Percentiles rank a stretch among this genome's conserved stretches.
Conservation (phyloP, 2,888 invertebrate genomes). For the Hemicrepidius hirtus region DNA sequence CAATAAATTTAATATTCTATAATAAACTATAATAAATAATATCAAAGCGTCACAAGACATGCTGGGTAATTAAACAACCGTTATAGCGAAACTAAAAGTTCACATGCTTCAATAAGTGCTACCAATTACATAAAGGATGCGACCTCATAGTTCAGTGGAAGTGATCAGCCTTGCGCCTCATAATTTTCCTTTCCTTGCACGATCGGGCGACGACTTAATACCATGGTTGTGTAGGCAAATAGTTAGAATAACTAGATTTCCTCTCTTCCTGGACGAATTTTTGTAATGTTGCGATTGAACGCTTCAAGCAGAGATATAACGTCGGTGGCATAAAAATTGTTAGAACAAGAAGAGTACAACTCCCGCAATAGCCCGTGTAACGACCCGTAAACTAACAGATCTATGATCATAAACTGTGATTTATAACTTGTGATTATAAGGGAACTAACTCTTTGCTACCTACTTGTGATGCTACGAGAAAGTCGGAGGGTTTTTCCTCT, state of each 20-base stretch:
- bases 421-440: conserved; percentile 26
- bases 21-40: not conserved
- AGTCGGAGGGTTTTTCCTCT: not conserved
- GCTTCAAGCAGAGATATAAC: not conserved
- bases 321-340: conserved; percentile 20
- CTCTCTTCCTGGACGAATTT: conserved; percentile 24
- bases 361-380: conserved; percentile 35
- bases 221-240: conserved; percentile 15
- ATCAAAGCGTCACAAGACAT: not conserved
- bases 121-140: conserved; percentile 33
- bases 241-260: conserved; percentile 26
- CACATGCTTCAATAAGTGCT: conserved; percentile 15
- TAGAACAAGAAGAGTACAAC: conserved; percentile 28
- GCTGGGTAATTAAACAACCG: conserved; percentile 11
- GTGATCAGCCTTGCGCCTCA: conserved; percentile 33
- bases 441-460: conserved; percentile 31
- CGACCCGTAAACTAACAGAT: conserved; percentile 38
- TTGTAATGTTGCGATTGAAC: conserved; percentile 9
- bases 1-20: no score
- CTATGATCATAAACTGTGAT: conserved; percentile 34
- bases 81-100: conserved; percentile 26
- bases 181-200: conserved; percentile 37
- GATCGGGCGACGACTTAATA: conserved; percentile 24
- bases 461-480: conserved; percentile 15
- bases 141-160: conserved; percentile 29